These are phyloP conservation scores for Tenebrosternarchus preto DNA, from an alignment of 2,113 vertebrate species.

Conservation along the genomic window DNA sequence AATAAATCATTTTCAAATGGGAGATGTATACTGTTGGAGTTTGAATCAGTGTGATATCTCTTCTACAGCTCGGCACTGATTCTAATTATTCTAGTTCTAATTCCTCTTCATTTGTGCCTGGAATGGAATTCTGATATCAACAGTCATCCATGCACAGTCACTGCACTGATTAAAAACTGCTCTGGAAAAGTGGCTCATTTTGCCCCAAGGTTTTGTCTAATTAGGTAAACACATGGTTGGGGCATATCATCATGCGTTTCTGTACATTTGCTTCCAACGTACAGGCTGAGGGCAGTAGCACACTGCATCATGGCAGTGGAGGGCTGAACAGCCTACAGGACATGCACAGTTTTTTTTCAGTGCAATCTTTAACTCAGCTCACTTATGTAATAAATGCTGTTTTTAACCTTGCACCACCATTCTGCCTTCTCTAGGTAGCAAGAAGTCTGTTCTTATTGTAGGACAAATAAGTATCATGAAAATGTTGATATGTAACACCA, in stretches of 20 bases:
- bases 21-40: conserved; percentile 2
- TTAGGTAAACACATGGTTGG: conserved; percentile 20
- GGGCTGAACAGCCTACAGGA: conserved; percentile 22
- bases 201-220: conserved; percentile 43
- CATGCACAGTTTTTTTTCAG: conserved; percentile 20
- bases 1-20: conserved; percentile 20
- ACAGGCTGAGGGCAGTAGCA: conserved; percentile 24
- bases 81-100: conserved; percentile 43
- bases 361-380: conserved; percentile 12
- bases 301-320: conserved; percentile 21
- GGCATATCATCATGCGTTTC: conserved; percentile 35
- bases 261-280: conserved; percentile 5
- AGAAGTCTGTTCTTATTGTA: background rate
- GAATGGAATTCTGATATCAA: conserved; percentile 25
- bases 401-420: background rate
- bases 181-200: conserved; percentile 35
- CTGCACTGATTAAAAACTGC: conserved; percentile 36
- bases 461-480: background rate
- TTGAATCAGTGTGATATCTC: background rate
- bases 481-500: background rate
- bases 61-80: conserved; percentile 20
- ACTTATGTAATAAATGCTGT: background rate
- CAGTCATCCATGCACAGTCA: conserved; percentile 30
- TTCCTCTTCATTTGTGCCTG: conserved; percentile 45
- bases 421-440: background rate